These are phyloP conservation scores for Psix sp. DNA, from an alignment of 1,140 invertebrate species.

Conservation along the genomic window DNA sequence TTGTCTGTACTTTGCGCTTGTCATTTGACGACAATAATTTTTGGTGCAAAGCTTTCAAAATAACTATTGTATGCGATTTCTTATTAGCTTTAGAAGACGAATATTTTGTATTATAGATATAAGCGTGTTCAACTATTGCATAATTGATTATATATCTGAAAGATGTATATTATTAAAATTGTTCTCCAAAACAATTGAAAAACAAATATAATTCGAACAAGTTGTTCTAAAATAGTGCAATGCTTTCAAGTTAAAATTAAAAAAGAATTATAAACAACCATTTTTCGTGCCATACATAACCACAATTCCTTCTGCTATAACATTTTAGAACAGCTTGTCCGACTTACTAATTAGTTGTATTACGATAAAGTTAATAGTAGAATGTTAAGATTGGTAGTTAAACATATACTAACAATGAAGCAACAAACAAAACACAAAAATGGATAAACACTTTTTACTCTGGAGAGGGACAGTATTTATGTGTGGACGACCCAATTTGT, in stretches of 20 bases:
- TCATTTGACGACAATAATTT: constrained; percentile 52
- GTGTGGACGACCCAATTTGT: no score
- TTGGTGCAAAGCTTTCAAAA: constrained; percentile 30
- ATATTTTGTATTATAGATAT: constrained; percentile 56
- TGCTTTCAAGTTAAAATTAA: neutral
- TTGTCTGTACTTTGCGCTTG: constrained; percentile 34
- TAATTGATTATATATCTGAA: constrained; percentile 25
- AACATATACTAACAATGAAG: constrained; percentile 19
- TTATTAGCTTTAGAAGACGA: constrained; percentile 55
- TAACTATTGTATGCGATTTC: constrained; percentile 50
- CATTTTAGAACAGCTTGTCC: constrained; percentile 22
- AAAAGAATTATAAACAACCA: neutral
- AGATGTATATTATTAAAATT: constrained; percentile 37
- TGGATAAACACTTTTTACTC: constrained; percentile 19
- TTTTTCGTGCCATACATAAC: neutral
- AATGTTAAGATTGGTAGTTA: constrained; percentile 38
- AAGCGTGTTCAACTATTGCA: constrained; percentile 49
- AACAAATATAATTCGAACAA: constrained; percentile 20
- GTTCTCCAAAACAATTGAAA: constrained; percentile 37
- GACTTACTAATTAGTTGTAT: constrained; percentile 33
- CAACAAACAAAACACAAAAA: constrained; percentile 8
- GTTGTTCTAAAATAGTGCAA: constrained; percentile 22
- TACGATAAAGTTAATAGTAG: constrained; percentile 38
- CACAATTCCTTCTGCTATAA: neutral
- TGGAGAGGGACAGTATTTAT: constrained; percentile 31